Percentiles rank a stretch among this genome's conserved stretches.
Conservation (phyloP, 2,888 invertebrate genomes). For the Caenorhabditis sp. region DNA sequence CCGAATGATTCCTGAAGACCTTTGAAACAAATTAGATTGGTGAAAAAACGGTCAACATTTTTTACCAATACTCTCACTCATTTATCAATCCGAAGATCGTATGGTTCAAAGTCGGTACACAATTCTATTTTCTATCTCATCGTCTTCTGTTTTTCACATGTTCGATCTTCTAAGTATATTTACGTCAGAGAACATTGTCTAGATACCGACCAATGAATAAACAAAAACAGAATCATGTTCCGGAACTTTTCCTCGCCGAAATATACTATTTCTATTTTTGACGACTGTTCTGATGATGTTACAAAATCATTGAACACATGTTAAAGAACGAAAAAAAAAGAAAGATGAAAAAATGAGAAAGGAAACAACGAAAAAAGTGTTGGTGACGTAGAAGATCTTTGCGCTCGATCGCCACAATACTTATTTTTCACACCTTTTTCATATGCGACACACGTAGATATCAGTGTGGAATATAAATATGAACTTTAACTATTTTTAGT, state of each 20-base stretch:
- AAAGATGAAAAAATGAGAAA: background rate
- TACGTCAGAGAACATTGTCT: too few relatives aligned
- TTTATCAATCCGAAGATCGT: too few relatives aligned
- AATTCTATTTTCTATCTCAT: too few relatives aligned
- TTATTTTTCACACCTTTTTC: background rate
- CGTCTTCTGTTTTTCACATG: too few relatives aligned
- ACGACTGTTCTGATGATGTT: background rate
- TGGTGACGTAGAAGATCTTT: slow-evolving; percentile 27
- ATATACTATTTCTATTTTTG: background rate
- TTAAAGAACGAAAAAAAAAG: background rate
- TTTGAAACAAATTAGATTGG: too few relatives aligned
- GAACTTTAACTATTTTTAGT: background rate
- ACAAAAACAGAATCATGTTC: background rate
- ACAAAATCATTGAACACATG: background rate
- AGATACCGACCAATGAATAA: too few relatives aligned
- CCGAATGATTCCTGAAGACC: too few relatives aligned
- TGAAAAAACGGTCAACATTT: slow-evolving; percentile 1
- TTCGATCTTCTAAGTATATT: too few relatives aligned
- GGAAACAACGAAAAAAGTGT: slow-evolving; percentile 7
- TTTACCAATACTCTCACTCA: slow-evolving; percentile 11
- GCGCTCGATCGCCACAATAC: slow-evolving; percentile 6
- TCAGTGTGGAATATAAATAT: background rate
- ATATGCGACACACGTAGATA: background rate
- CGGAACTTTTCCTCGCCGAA: background rate
- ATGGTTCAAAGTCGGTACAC: too few relatives aligned